phyloP scores from a whole-genome alignment of 2,113 vertebrate genomes.

The Sprattus sprattus region DNA sequence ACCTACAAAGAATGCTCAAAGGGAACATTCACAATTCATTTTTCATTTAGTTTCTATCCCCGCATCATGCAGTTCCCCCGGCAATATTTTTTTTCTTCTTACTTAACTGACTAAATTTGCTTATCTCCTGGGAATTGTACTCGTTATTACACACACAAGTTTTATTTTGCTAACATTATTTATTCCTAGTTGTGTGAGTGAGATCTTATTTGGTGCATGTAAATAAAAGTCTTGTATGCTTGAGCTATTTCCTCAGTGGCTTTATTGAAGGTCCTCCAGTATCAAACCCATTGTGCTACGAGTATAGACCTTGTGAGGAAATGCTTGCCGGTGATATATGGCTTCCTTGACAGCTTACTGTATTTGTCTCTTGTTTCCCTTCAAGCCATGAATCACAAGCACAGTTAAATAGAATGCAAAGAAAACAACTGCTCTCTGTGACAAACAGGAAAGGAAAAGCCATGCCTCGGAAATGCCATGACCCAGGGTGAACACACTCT shows the following conservation, averaged over 20 bases:
- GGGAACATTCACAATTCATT: neutral
- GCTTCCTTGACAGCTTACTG: neutral
- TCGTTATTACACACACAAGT: no score
- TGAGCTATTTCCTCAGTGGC: neutral
- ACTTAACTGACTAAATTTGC: neutral
- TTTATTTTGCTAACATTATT: neutral
- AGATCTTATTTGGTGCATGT: neutral
- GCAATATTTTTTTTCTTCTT: no score
- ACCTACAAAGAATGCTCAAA: neutral
- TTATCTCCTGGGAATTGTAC: neutral
- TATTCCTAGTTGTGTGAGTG: neutral
- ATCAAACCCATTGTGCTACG: neutral
- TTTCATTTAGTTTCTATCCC: neutral
- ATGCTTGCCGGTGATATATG: neutral
- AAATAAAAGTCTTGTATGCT: no score
- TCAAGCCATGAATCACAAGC: neutral
- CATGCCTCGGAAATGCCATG: neutral
- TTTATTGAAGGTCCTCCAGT: neutral
- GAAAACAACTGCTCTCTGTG: neutral
- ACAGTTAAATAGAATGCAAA: neutral
- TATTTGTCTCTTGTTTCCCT: neutral
- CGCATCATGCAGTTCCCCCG: neutral
- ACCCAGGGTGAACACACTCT: neutral
- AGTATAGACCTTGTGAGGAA: neutral
- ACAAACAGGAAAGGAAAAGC: constrained; percentile 6